Conservation (phyloP, 2,797 vertebrate species). For the Numenius phaeopus region DNA sequence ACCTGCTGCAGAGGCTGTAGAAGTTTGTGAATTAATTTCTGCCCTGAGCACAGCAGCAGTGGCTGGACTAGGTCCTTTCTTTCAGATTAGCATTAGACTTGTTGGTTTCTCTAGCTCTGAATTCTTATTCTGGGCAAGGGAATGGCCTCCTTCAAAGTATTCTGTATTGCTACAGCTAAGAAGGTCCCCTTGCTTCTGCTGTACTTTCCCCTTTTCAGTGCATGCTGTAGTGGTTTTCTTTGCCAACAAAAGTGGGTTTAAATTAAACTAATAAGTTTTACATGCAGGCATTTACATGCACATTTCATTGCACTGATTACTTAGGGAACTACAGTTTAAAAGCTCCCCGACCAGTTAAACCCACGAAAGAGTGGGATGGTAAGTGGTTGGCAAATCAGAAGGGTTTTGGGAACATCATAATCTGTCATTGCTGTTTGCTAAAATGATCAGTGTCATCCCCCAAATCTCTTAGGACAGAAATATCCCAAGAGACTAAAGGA, state of each 20-base stretch:
- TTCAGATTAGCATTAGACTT: neutral
- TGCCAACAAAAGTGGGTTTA: neutral
- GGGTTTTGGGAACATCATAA: neutral
- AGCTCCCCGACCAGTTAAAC: neutral
- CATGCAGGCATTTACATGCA: neutral
- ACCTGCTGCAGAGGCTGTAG: neutral
- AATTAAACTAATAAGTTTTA: neutral
- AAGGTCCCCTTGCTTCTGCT: neutral
- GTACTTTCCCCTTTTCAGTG: neutral
- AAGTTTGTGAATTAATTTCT: neutral
- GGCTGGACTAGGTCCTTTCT: neutral
- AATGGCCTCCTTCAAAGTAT: neutral
- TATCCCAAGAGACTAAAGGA: neutral
- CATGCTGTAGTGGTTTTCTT: neutral
- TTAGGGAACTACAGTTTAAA: neutral
- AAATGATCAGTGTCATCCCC: neutral
- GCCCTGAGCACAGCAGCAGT: neutral
- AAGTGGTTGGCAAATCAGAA: neutral
- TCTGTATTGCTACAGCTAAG: neutral
- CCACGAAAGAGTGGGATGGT: neutral
- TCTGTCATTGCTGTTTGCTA: neutral
- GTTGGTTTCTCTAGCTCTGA: neutral
- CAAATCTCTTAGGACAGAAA: neutral
- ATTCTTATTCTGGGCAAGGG: neutral
- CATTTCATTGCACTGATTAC: neutral